Base-by-base conservation (phyloP, 2,797 vertebrate genomes). In the Mus minutoides region DNA sequence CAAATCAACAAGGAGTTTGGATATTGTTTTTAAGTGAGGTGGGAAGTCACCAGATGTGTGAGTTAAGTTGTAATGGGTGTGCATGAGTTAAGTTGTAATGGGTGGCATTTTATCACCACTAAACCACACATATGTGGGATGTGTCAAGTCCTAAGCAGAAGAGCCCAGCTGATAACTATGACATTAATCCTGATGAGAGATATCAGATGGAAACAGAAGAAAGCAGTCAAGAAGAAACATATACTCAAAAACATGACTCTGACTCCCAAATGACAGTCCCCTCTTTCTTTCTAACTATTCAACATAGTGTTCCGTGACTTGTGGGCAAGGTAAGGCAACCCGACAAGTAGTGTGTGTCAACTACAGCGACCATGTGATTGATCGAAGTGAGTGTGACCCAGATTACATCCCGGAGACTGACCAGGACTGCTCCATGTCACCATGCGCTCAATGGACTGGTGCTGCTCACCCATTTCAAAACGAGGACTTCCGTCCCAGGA, bases 391-490 rank as follows among this genome's bases (percentile, higher is more conserved):
- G 98, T 99, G 99, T 2, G 99, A 99, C 98, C 98, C 98, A 9
- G 99, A 99, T 0, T 99, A 99, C 97, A 98, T 99, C 96, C 99
- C 99, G 31, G 98, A 98, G 97, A 98, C 98, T 0, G 99, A 99
- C 87, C 99, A 99, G 98, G 99, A 99, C 97, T 99, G 99, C 90
- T 99, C 99, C 94, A 99, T 99, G 99, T 98, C 99, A 96, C 99
- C 99, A 14, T 99, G 99, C 98, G 99, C 99, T 91, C 98, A 99
- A 88, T 98, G 98, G 97, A 98, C 99, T 56, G 97, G 98, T 97
- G 98, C 98, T 90, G 92, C 98, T 88, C 94, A 98, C 91, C 98
- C 98, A 60, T 98, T 97, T 96, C 98, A 98, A 77, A 98, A 98
- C 4, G 96, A 97, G 2, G 98, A 98, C 95, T 98, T 98, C 96